These are phyloP conservation scores for Tanytarsus gracilentus DNA, from an alignment of 2,888 invertebrate species.

Conservation along the genomic window DNA sequence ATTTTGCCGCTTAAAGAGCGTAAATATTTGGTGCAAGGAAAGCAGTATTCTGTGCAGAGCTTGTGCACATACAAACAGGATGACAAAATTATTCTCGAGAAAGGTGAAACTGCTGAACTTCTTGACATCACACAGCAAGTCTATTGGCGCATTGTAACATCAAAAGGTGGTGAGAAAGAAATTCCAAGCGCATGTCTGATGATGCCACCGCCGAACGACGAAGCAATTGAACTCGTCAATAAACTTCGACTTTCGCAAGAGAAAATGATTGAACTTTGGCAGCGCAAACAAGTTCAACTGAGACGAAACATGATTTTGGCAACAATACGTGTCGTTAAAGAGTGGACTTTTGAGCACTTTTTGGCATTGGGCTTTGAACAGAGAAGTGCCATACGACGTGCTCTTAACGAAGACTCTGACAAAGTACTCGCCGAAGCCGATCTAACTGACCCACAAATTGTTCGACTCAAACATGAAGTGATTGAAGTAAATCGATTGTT, in stretches of 20 bases:
- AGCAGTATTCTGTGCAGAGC: slow-evolving; percentile 69
- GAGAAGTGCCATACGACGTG: slow-evolving; percentile 86
- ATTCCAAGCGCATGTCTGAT: slow-evolving; percentile 91
- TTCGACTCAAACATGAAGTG: slow-evolving; percentile 82
- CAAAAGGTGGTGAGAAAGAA: slow-evolving; percentile 76
- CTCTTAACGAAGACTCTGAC: slow-evolving; percentile 94
- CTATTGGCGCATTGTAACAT: slow-evolving; percentile 83
- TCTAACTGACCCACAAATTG: slow-evolving; percentile 85
- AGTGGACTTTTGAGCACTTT: slow-evolving; percentile 81
- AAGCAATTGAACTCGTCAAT: slow-evolving; percentile 76
- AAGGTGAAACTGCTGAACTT: slow-evolving; percentile 82
- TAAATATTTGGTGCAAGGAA: slow-evolving; percentile 74
- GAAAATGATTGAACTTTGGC: slow-evolving; percentile 83
- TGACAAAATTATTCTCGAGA: slow-evolving; percentile 68
- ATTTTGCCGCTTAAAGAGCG: slow-evolving; percentile 87
- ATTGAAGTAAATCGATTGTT: slow-evolving; percentile 90
- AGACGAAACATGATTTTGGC: slow-evolving; percentile 99
- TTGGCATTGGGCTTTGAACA: slow-evolving; percentile 94
- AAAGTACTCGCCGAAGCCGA: slow-evolving; percentile 93
- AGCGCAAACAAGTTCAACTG: slow-evolving; percentile 86
- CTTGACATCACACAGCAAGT: slow-evolving; percentile 88
- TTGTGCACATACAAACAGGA: slow-evolving; percentile 92
- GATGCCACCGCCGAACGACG: slow-evolving; percentile 90
- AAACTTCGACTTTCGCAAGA: slow-evolving; percentile 77
- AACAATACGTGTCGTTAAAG: slow-evolving; percentile 92